phyloP scores from a whole-genome alignment of 2,888 invertebrate species.

The Sinhomidia bicolor region DNA sequence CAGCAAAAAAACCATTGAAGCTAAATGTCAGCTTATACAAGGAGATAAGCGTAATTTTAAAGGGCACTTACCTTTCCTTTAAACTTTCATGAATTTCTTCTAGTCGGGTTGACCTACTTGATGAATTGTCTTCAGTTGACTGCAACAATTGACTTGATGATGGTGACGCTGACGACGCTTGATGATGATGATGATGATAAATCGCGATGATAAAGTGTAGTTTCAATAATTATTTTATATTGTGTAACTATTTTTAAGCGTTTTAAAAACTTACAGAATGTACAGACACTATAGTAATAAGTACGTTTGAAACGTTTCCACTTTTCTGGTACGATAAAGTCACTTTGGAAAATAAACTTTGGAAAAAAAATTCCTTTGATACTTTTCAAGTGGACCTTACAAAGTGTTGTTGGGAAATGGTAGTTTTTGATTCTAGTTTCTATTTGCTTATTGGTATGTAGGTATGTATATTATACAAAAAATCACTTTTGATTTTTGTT shows the following conservation, averaged over 20 bases:
- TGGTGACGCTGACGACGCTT: not conserved
- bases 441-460: not conserved
- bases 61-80: constrained; percentile 31
- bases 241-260: not conserved
- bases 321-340: not conserved
- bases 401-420: not conserved
- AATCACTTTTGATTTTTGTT: constrained; percentile 23
- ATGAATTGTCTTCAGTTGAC: not conserved
- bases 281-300: not conserved
- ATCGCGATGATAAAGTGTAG: not conserved
- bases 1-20: not conserved
- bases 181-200: constrained; percentile 9
- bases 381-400: constrained; percentile 5
- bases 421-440: not conserved
- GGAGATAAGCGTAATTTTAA: not conserved
- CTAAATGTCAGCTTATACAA: not conserved
- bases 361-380: not conserved
- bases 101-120: not conserved
- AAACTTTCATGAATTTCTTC: not conserved
- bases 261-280: not conserved
- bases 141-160: constrained; percentile 9
- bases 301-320: not conserved
- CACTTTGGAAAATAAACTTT: not conserved
- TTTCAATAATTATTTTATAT: not conserved
- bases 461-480: not conserved